Conservation (phyloP, 2,888 invertebrate species). For the Synanthedon formicaeformis region DNA sequence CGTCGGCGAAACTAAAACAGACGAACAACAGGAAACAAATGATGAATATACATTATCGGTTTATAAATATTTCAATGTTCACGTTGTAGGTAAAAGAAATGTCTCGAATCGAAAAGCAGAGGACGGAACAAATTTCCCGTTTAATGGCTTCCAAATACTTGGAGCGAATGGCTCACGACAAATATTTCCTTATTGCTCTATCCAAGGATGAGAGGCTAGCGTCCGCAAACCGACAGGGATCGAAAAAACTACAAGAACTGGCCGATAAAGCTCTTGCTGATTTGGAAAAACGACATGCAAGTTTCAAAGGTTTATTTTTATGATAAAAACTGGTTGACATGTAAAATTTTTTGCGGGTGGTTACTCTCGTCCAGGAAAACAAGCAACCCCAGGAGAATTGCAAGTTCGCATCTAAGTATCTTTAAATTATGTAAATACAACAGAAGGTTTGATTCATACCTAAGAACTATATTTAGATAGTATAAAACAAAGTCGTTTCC, state of each 20-base stretch:
- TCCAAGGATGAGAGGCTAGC: conserved; percentile 51
- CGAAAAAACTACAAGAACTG: conserved; percentile 39
- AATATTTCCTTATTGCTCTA: conserved; percentile 51
- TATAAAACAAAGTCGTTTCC: too few species aligned
- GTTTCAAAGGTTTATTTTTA: not conserved
- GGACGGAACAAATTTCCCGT: conserved; percentile 42
- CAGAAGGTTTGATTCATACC: too few species aligned
- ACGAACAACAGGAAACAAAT: not conserved
- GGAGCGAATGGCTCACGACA: conserved; percentile 62
- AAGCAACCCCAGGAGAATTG: too few species aligned
- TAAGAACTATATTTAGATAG: too few species aligned
- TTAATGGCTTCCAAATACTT: conserved; percentile 63
- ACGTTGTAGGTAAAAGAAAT: conserved; percentile 42
- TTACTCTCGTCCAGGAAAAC: too few species aligned
- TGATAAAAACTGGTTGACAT: too few species aligned
- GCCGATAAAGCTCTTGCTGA: conserved; percentile 47
- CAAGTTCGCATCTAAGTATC: too few species aligned
- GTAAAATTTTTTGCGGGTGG: too few species aligned
- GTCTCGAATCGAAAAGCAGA: conserved; percentile 50
- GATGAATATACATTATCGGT: not conserved
- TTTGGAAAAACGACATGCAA: conserved; percentile 52
- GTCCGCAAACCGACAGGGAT: conserved; percentile 54
- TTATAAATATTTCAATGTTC: conserved; percentile 6
- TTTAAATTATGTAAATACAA: too few species aligned
- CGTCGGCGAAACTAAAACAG: too few species aligned